These are phyloP conservation scores for western clawed frog (Xenopus tropicalis) DNA, from an alignment of 2,113 vertebrate genomes.

Conservation along the genomic window DNA sequence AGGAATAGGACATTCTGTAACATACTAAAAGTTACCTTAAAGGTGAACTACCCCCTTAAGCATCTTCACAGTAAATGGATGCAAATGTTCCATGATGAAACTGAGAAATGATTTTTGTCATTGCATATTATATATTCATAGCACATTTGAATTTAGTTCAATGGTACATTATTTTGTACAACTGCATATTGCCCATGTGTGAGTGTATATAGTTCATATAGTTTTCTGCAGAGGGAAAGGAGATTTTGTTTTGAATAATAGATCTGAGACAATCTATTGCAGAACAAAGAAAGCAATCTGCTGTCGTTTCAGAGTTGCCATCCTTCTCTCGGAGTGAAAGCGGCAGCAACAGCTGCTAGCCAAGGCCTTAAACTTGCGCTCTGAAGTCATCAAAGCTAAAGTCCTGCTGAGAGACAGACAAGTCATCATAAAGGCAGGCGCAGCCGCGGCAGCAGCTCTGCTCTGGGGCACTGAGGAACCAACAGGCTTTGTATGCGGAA, in stretches of 20 bases:
- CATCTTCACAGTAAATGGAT: too few relatives aligned
- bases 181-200: too few relatives aligned
- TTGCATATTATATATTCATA: too few relatives aligned
- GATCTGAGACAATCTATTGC: constrained; percentile 29
- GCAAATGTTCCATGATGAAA: too few relatives aligned
- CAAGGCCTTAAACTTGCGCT: constrained; percentile 43
- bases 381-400: constrained; percentile 37
- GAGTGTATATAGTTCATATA: too few relatives aligned
- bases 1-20: too few relatives aligned
- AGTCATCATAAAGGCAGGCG: constrained; percentile 34
- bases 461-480: constrained; percentile 7
- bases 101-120: too few relatives aligned
- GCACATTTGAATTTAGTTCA: too few relatives aligned
- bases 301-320: constrained; percentile 39
- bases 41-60: too few relatives aligned
- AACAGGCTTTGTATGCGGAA: constrained; percentile 17
- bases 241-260: constrained; percentile 39
- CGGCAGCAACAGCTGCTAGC: constrained; percentile 52
- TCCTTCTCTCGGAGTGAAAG: constrained; percentile 48
- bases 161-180: too few relatives aligned
- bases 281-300: constrained; percentile 49
- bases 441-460: constrained; percentile 1
- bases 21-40: too few relatives aligned
- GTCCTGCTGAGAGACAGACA: background rate
- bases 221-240: constrained; percentile 18